Evolutionary conservation across 2,888 invertebrate genomes (phyloP).

Genomic region (Campoplex capitator): DNA sequence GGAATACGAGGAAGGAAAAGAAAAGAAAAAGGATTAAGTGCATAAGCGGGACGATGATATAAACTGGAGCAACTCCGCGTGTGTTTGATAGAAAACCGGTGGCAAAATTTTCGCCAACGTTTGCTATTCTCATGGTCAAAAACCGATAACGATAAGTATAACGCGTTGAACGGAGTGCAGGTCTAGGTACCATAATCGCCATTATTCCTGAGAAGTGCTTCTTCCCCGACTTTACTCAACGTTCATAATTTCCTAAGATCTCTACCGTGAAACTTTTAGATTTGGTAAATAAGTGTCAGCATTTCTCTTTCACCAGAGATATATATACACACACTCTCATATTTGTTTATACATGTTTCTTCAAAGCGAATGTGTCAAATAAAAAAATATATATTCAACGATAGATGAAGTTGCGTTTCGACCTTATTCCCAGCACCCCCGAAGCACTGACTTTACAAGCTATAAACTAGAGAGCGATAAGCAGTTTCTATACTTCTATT

Average conservation of each 20-base stretch:
- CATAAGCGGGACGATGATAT: constrained; percentile 44
- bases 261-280: constrained; percentile 48
- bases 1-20: constrained; percentile 34
- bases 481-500: constrained; percentile 43
- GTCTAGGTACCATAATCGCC: constrained; percentile 10
- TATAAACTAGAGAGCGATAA: constrained; percentile 54
- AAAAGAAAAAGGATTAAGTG: constrained; percentile 60
- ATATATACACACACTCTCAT: too few species aligned
- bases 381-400: not conserved
- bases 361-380: not conserved
- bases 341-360: constrained; percentile 8
- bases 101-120: constrained; percentile 57
- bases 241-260: constrained; percentile 38
- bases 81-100: constrained; percentile 27
- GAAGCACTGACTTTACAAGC: constrained; percentile 42
- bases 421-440: not conserved
- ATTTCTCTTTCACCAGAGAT: not conserved
- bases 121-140: constrained; percentile 59
- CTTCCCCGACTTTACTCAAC: constrained; percentile 42
- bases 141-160: constrained; percentile 66
- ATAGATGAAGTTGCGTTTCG: not conserved
- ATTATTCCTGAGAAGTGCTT: constrained; percentile 41
- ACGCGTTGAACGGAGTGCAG: not conserved
- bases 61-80: constrained; percentile 17
- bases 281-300: constrained; percentile 67